phyloP scores from a whole-genome alignment of 2,888 invertebrate genomes.

The Cantharis flavilabris region DNA sequence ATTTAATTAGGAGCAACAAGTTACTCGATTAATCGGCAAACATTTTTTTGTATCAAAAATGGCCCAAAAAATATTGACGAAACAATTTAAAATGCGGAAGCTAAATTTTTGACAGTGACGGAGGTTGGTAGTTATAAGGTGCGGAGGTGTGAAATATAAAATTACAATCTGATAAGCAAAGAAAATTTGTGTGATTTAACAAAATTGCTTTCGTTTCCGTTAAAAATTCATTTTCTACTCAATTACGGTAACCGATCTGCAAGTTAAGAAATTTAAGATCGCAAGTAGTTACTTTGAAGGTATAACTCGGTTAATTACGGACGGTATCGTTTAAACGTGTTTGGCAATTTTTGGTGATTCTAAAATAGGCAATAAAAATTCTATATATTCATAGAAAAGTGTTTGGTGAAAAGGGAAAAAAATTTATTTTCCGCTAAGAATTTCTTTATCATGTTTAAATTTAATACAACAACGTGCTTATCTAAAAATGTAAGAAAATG shows the following conservation, averaged over 20 bases:
- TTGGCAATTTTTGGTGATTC: neutral
- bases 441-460: neutral
- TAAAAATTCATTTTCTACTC: neutral
- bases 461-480: neutral
- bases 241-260: too few relatives aligned
- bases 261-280: too few relatives aligned
- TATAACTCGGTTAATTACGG: too few relatives aligned
- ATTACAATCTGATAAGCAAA: neutral
- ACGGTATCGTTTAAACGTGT: neutral
- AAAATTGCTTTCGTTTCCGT: neutral
- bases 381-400: neutral
- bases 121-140: neutral
- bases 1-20: neutral
- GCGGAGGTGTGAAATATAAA: neutral
- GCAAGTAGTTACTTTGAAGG: too few relatives aligned
- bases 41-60: neutral
- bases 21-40: neutral
- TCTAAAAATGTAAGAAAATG: neutral
- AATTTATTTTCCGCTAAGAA: neutral
- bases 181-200: neutral
- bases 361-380: neutral
- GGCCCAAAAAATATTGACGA: neutral
- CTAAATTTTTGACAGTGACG: neutral
- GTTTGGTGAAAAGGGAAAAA: neutral
- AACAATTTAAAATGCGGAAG: neutral